Evolutionary conservation across 2,888 invertebrate genomes (phyloP).

Genomic region (Zygaena filipendulae): DNA sequence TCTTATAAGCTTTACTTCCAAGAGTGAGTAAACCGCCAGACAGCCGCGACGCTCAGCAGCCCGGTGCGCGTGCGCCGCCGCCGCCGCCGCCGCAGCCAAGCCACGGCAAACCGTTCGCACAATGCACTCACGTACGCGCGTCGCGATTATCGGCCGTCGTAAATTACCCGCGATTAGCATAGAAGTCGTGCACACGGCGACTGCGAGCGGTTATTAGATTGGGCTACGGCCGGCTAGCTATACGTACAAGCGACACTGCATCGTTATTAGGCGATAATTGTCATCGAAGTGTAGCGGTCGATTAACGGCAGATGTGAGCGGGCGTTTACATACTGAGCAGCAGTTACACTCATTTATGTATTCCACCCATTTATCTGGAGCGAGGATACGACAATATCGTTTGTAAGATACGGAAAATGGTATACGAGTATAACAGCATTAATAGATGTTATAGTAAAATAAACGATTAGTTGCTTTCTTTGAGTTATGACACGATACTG

Average conservation of each 20-base stretch:
- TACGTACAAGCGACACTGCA: constrained; percentile 42
- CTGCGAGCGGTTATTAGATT: constrained; percentile 50
- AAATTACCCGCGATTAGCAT: constrained; percentile 63
- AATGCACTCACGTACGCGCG: constrained; percentile 59
- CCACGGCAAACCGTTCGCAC: constrained; percentile 31
- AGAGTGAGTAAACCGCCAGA: too few relatives aligned
- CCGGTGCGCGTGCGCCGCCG: constrained; percentile 20
- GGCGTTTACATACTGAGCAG: constrained; percentile 42
- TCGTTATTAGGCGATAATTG: constrained; percentile 63
- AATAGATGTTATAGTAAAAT: too few relatives aligned
- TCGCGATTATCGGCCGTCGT: constrained; percentile 63
- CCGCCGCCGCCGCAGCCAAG: too few relatives aligned
- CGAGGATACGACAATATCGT: too few relatives aligned
- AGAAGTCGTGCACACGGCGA: constrained; percentile 52
- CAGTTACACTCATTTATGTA: too few relatives aligned
- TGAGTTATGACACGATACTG: too few relatives aligned
- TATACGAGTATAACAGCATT: constrained; percentile 4
- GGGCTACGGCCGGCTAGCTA: too few relatives aligned
- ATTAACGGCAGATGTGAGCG: constrained; percentile 49
- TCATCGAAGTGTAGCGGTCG: constrained; percentile 53
- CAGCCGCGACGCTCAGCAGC: constrained; percentile 23
- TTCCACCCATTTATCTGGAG: too few relatives aligned
- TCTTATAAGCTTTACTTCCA: constrained; percentile 22
- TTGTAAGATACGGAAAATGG: too few relatives aligned
- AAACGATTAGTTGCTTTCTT: too few relatives aligned